Evolutionary conservation across 2,888 invertebrate species (phyloP), one percentile per base, ranked within the genome.

Genomic region (Apoda limacodes): DNA sequence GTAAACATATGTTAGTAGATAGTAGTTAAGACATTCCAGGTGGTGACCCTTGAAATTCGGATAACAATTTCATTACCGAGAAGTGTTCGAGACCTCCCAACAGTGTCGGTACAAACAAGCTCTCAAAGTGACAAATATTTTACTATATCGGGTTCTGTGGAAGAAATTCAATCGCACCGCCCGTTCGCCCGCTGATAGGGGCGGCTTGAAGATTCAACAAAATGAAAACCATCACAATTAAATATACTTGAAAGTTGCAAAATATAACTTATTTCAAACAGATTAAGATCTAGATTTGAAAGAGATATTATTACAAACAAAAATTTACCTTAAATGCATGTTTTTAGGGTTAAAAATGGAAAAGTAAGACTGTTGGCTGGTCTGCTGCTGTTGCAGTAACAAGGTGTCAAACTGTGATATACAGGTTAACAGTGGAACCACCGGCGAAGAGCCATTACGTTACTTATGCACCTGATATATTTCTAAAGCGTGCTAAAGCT

Each of bases 371-470:
- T 6, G n/a, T n/a, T n/a, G n/a, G n/a, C n/a, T n/a, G n/a, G n/a
- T n/a, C n/a, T n/a, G n/a, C n/a, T n/a, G n/a, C n/a, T n/a, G n/a
- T n/a, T n/a, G 6, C 25, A 13, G 7, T 12, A 25, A 52, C 50
- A 57, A 67, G 60, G 65, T 74, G 70, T 68, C 64, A 65, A 60
- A 49, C 58, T 54, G 60, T 58, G 65, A 64, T 60, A 57, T 57
- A 60, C 62, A 64, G 56, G 64, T 67, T 67, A 66, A 57, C 59
- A 60, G 55, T 56, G 51, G 51, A 55, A 58, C 68, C 68, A 56
- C 62, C 63, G 51, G 50, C 55, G 60, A 50, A 31, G 54, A 46
- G 41, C 30, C n/a, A n/a, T n/a, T n/a, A n/a, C n/a, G n/a, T n/a
- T n/a, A n/a, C n/a, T n/a, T n/a, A n/a, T n/a, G n/a, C n/a, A n/a